A percentile compares a stretch with the other conserved stretches of the same genome.
Evolutionary conservation across 2,797 vertebrate genomes (phyloP).

Genomic region (Macropus fuliginosus): DNA sequence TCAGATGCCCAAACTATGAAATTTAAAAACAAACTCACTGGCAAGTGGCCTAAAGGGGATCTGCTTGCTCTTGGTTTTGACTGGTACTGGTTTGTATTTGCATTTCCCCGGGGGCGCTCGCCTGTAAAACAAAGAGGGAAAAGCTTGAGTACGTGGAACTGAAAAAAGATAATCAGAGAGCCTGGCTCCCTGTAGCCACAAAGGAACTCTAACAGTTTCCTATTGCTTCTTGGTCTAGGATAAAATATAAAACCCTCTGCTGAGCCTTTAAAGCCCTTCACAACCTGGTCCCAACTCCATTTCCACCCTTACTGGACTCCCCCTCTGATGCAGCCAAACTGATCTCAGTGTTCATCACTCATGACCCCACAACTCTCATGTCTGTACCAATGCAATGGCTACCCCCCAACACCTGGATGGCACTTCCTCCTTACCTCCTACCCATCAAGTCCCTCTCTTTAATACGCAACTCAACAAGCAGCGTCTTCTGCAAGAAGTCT

Average conservation of each 20-base stretch:
- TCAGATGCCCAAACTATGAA: not conserved
- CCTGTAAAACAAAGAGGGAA: slow-evolving; percentile 81
- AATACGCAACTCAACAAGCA: not conserved
- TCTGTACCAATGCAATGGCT: not conserved
- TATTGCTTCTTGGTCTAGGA: not conserved
- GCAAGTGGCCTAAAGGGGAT: slow-evolving; percentile 86
- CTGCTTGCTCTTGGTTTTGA: slow-evolving; percentile 88
- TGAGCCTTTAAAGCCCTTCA: not conserved
- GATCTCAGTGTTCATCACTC: not conserved
- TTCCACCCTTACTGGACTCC: not conserved
- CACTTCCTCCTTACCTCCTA: not conserved
- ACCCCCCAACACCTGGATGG: not conserved
- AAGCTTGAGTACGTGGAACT: not conserved
- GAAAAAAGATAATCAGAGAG: not conserved
- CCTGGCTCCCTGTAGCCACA: not conserved
- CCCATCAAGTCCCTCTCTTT: not conserved
- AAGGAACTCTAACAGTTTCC: not conserved
- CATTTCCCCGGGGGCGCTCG: slow-evolving; percentile 91
- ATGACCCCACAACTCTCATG: not conserved
- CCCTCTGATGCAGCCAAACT: not conserved
- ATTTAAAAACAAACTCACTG: slow-evolving; percentile 84
- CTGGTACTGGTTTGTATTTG: slow-evolving; percentile 86
- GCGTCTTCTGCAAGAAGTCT: not conserved
- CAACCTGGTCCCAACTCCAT: not conserved
- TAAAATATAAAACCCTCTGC: not conserved